Base-by-base conservation (phyloP, 2,113 vertebrate genomes). In the Catharus minimus region DNA sequence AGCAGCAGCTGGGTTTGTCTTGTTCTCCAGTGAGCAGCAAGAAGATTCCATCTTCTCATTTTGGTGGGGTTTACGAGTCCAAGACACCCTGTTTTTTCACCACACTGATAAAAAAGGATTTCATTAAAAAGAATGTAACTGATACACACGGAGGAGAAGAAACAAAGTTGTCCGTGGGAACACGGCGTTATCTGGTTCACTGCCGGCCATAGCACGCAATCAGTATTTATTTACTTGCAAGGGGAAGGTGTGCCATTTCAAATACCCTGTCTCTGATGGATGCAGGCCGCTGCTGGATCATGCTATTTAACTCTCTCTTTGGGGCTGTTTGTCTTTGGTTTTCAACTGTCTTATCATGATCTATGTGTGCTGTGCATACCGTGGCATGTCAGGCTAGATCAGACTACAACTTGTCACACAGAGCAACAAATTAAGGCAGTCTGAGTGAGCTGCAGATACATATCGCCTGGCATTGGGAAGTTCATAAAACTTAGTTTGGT, bases 401-500 rank as follows among this genome's bases (percentile, higher is more conserved):
- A 93, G 94, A 82, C 95, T 75, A 46, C 77, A 86, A 13, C 94
- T 88, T 94, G 76, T 95, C 96, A 96, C 90, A 94, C 78, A 11
- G n/a, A 53, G 88, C 78, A 95, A 47, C 84, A 96, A 95, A 96
- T 94, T 64, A 88, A 95, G 86, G 77, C 95, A 95, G 79, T 68
- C 49, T 60, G 93, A 96, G 82, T 33, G 90, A 95, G 90, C 78
- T 93, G 90, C 89, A 91, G 94, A 95, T 86, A 60, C 27, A 32
- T 39, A 95, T 93, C 69, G 11, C 24, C 49, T 38, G 76, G 39
- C 79, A 91, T 33, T 88, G 88, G 69, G 91, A 78, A 95, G 36
- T 92, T 95, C 94, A 95, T 57, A 92, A 86, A 95, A 88, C 89
- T 95, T 90, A 84, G 52, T 81, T 96, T 90, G 73, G 64, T 95